Evolutionary conservation across 1,140 invertebrate species (phyloP).

Genomic region (Agrypnia vestita): DNA sequence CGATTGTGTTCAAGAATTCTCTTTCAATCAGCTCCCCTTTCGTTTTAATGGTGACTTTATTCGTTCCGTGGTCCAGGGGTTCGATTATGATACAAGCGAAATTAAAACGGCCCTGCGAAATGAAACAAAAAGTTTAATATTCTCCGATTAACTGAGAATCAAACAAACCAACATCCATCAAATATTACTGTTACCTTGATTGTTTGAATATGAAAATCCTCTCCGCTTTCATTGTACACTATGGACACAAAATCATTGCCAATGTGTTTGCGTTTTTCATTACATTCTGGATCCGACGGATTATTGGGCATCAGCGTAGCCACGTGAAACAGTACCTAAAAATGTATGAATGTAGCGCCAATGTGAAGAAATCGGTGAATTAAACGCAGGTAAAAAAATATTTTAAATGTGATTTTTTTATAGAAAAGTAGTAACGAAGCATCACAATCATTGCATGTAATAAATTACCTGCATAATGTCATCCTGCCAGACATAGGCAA

Average conservation of each 20-base stretch:
- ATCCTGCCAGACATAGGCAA: conserved; percentile 96
- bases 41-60: conserved; percentile 89
- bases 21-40: conserved; percentile 84
- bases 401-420: too few relatives aligned
- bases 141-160: too few relatives aligned
- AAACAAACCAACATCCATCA: not conserved
- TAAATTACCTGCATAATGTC: conserved; percentile 88
- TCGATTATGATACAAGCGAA: conserved; percentile 94
- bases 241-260: conserved; percentile 98
- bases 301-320: conserved; percentile 96
- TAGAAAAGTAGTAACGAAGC: too few relatives aligned
- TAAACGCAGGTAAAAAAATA: too few relatives aligned
- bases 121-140: conserved; percentile 61
- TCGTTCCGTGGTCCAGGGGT: conserved; percentile 90
- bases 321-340: conserved; percentile 93
- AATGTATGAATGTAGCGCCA: not conserved
- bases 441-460: too few relatives aligned
- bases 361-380: too few relatives aligned
- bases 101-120: conserved; percentile 90
- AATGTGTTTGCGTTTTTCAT: conserved; percentile 95
- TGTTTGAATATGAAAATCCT: conserved; percentile 91
- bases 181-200: conserved; percentile 81
- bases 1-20: conserved; percentile 87
- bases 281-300: conserved; percentile 88
- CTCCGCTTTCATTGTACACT: conserved; percentile 97